These are phyloP conservation scores for Hylomyscus alleni DNA, from an alignment of 2,797 vertebrate species.

Conservation along the genomic window DNA sequence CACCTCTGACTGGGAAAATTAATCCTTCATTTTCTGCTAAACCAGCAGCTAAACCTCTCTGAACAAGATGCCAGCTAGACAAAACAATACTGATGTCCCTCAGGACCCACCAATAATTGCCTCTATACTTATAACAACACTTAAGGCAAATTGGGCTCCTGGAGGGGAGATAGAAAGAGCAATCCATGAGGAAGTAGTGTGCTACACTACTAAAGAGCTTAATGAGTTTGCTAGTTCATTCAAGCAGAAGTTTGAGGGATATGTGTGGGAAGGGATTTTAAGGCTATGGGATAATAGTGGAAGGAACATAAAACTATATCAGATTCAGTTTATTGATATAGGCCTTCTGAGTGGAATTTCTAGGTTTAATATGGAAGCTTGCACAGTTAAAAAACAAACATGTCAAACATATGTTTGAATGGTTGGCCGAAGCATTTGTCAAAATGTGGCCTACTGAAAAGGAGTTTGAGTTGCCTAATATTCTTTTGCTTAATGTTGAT, in stretches of 20 bases:
- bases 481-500: not conserved
- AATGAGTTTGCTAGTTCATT: not conserved
- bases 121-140: not conserved
- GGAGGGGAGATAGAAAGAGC: not conserved
- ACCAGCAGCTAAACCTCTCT: not conserved
- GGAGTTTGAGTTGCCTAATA: not conserved
- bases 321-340: not conserved
- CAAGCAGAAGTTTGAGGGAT: not conserved
- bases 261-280: not conserved
- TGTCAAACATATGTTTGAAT: not conserved
- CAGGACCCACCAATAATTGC: not conserved
- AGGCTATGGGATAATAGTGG: not conserved
- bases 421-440: not conserved
- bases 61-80: not conserved
- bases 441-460: not conserved
- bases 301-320: not conserved
- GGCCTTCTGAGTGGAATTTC: not conserved
- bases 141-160: not conserved
- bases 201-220: not conserved
- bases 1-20: not conserved
- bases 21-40: not conserved
- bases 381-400: not conserved
- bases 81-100: not conserved
- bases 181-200: not conserved
- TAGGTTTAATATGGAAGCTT: not conserved